Evolutionary conservation across 2,797 vertebrate genomes (phyloP), one percentile per base, ranked within the genome.

Genomic region (Acipenser oxyrinchus): DNA sequence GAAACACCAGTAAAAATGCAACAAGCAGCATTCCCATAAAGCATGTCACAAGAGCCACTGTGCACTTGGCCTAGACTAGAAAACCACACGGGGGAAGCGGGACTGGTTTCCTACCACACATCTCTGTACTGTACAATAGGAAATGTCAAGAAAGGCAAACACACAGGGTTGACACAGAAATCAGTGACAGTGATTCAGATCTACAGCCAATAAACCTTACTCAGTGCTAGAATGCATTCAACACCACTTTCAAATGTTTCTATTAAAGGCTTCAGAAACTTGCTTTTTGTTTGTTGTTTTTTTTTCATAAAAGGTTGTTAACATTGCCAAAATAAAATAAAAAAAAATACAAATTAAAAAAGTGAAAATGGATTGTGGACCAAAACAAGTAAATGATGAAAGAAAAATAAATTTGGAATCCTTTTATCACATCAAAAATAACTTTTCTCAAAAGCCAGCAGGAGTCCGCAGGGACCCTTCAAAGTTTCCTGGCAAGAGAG

Each of bases 391-490:
- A 65, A 69, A 87, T 83, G 88, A 89, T 81, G 88, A 89, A 86
- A 85, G 76, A 81, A 85, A 88, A 86, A 84, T 83, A 81, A 78
- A 81, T 82, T 78, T 82, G 82, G 81, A 81, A 84, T 86, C 83
- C 78, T 75, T 88, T 86, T 84, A 82, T 78, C 82, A 88, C 83
- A 88, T 89, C 86, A 90, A 89, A 90, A 83, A 74, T 68, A 68
- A 53, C 78, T 82, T 81, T 78, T 79, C 82, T 75, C 79, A 75
- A 81, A 83, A 85, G 82, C 78, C 85, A 82, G 77, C 63, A 72
- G 83, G 83, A 81, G 78, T 85, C 85, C 82, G 9, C 77, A 76
- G 86, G 84, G 85, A 85, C 75, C 68, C 79, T 79, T 77, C 72
- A 81, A 80, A 83, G 83, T 88, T 89, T 89, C 86, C 88, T 89